A percentile compares a stretch with the other conserved stretches of the same genome.
phyloP scores from a whole-genome alignment of 2,888 invertebrate genomes.

The Caradrina clavipalpis region DNA sequence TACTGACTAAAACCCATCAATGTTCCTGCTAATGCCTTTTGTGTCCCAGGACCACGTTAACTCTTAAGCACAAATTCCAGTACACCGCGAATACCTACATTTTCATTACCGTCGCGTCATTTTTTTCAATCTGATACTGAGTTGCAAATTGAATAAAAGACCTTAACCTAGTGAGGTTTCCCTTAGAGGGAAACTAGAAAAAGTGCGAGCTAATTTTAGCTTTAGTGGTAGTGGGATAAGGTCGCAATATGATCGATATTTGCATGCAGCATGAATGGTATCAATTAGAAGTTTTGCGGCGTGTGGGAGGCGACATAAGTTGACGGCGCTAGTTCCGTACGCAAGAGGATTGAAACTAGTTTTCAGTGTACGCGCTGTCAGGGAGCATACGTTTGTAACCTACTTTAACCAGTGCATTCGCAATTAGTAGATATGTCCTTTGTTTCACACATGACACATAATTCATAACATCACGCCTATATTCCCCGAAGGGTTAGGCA shows the following conservation, averaged over 20 bases:
- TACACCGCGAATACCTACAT: too few relatives aligned
- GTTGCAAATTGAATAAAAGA: too few relatives aligned
- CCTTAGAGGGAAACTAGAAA: not conserved
- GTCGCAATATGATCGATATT: not conserved
- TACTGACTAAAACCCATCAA: too few relatives aligned
- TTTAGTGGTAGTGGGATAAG: not conserved
- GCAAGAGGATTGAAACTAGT: not conserved
- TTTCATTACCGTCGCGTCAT: too few relatives aligned
- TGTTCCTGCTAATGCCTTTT: too few relatives aligned
- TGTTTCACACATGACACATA: not conserved
- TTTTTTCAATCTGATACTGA: too few relatives aligned
- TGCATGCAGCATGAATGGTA: not conserved
- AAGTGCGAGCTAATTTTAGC: not conserved
- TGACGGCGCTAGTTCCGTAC: not conserved
- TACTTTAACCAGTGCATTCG: not conserved
- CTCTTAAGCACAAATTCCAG: too few relatives aligned
- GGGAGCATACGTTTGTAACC: not conserved
- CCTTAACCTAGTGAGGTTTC: too few relatives aligned
- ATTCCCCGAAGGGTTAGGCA: too few relatives aligned
- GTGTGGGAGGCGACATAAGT: not conserved
- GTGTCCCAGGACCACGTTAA: too few relatives aligned
- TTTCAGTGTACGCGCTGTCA: not conserved
- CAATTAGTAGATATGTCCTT: not conserved
- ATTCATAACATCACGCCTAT: too few relatives aligned
- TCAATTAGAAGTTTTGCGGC: slow-evolving; percentile 32